Evolutionary conservation across 2,888 invertebrate genomes (phyloP), one percentile per base, ranked within the genome.

Genomic region (Andrena haemorrhoa): DNA sequence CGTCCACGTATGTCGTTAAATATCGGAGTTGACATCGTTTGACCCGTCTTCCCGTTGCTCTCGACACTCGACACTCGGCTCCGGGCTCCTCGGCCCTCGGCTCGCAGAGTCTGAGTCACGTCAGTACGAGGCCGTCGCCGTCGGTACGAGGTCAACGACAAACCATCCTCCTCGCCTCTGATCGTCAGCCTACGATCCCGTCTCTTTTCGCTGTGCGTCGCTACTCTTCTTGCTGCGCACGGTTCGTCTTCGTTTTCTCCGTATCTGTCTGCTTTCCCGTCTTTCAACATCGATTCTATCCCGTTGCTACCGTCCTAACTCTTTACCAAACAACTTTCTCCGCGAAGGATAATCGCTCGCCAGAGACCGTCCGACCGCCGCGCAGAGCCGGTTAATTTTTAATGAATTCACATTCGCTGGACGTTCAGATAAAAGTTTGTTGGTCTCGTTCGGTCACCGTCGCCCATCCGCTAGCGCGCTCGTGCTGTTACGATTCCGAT

Each of bases 1-100:
- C 84, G 84, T 81, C 84, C 87, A 81, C 86, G 89, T 80, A 86
- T 91, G 92, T 92, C 90, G 91, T 91, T 93, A 92, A 93, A 93
- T 93, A 92, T 90, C 86, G 85, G 89, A 93, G 90, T 93, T 93
- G 92, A 93, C 93, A 93, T 91, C 92, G 87, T 92, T 93, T 93
- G 90, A 93, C 93, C 92, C 90, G 92, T 90, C 92, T 91, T 92
- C 89, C 93, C 92, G 89, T 86, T 81, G 86, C 80, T 85, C 87
- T 79, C 79, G 72, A 66, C 72, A 73, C 86, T 77, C 78, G 64
- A 41, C 63, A 69, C 86, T 76, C 74, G 69, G 56, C 66, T 90
- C 88, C 83, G 10, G 65, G 23, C 49, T 65, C 86, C 86, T 79
- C 74, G 65, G 61, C 58, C 71, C 84, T 74, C 71, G 82, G 60